Conservation (phyloP, 1,140 invertebrate species). For the Diabrotica undecimpunctata region DNA sequence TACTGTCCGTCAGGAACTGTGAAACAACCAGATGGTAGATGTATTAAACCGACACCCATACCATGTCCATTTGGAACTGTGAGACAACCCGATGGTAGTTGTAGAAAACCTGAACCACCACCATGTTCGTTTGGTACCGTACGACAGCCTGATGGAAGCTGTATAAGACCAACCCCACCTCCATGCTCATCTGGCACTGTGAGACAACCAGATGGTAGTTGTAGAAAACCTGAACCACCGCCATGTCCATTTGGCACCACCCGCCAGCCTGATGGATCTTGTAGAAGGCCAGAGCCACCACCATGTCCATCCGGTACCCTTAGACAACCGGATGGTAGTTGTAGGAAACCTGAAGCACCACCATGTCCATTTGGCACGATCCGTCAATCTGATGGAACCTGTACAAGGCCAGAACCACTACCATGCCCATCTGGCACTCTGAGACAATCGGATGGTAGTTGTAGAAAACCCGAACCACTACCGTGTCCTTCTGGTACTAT, state of each 20-base stretch:
- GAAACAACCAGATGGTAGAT: slow-evolving; percentile 21
- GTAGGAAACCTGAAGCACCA: slow-evolving; percentile 8
- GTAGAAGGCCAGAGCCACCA: slow-evolving; percentile 4
- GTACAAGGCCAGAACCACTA: slow-evolving; percentile 1
- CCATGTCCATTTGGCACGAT: slow-evolving; percentile 27
- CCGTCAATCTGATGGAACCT: slow-evolving; percentile 11
- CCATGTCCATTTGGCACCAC: slow-evolving; percentile 25
- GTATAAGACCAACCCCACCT: not conserved
- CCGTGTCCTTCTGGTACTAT: slow-evolving; percentile 26
- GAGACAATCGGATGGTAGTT: slow-evolving; percentile 24
- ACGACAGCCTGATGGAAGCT: slow-evolving; percentile 7
- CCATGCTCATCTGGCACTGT: slow-evolving; percentile 16
- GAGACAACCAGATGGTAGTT: slow-evolving; percentile 17
- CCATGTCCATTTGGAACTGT: slow-evolving; percentile 21
- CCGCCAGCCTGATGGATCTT: slow-evolving; percentile 24
- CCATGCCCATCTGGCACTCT: slow-evolving; percentile 27
- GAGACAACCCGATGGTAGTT: slow-evolving; percentile 23
- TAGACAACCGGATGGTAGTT: slow-evolving; percentile 13
- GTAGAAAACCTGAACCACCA: slow-evolving; percentile 13
- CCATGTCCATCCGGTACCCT: slow-evolving; percentile 19
- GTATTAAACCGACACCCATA: not conserved
- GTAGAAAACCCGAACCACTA: slow-evolving; percentile 10
- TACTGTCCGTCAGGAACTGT: slow-evolving; percentile 11
- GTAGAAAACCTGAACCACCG: slow-evolving; percentile 6
- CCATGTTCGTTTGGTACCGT: slow-evolving; percentile 13